These are phyloP conservation scores for Thereuonema tuberculata DNA, from an alignment of 1,140 invertebrate species.

Conservation along the genomic window DNA sequence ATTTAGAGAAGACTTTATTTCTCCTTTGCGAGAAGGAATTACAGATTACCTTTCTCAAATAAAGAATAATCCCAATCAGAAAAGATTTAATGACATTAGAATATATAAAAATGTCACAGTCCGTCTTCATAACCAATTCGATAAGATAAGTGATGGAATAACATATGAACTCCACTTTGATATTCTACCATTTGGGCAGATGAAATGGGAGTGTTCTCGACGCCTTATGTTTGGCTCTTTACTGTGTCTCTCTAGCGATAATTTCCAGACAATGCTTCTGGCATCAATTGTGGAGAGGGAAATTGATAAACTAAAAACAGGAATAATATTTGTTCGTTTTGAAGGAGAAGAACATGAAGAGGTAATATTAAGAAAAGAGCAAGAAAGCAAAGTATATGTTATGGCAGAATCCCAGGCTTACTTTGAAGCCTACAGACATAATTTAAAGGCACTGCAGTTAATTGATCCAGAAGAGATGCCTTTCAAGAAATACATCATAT, in stretches of 20 bases:
- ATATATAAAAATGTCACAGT: neutral
- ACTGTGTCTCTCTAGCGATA: slow-evolving; percentile 49
- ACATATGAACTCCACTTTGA: slow-evolving; percentile 24
- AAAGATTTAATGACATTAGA: neutral
- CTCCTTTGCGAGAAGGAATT: slow-evolving; percentile 32
- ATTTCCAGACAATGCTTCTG: slow-evolving; percentile 49
- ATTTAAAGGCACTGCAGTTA: slow-evolving; percentile 30
- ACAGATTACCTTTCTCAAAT: slow-evolving; percentile 18
- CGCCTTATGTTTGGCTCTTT: slow-evolving; percentile 54
- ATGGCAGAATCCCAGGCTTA: slow-evolving; percentile 38
- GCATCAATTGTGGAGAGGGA: slow-evolving; percentile 47
- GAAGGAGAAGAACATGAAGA: slow-evolving; percentile 28
- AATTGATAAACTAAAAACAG: slow-evolving; percentile 27
- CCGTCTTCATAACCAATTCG: no score
- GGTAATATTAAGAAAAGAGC: neutral
- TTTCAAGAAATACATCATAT: slow-evolving; percentile 26
- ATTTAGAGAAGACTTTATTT: slow-evolving; percentile 36
- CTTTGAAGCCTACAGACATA: slow-evolving; percentile 37
- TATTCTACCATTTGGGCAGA: slow-evolving; percentile 14
- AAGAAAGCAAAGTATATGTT: slow-evolving; percentile 13
- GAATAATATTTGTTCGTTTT: slow-evolving; percentile 38
- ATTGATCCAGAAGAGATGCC: slow-evolving; percentile 28
- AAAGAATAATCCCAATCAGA: neutral
- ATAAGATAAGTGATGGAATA: neutral
- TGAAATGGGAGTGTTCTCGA: slow-evolving; percentile 34